Evolutionary conservation across 2,113 vertebrate genomes (phyloP).

Genomic region (Gallinago undulata): DNA sequence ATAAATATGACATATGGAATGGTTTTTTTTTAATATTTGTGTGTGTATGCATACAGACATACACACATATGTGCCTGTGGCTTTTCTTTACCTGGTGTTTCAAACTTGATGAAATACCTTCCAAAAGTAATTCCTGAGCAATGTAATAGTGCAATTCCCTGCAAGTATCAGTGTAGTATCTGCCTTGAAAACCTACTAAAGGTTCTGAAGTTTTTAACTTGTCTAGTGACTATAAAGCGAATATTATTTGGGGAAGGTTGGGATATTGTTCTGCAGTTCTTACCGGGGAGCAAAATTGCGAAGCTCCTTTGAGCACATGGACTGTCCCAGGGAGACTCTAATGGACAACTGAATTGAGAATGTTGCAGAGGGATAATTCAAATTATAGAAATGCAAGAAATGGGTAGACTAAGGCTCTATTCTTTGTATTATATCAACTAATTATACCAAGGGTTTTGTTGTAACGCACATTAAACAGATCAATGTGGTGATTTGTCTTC

Average conservation of each 20-base stretch:
- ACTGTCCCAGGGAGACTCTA: background rate
- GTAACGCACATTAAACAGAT: background rate
- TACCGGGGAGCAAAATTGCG: background rate
- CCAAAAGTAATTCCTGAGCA: background rate
- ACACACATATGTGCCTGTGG: accelerated
- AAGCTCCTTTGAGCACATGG: background rate
- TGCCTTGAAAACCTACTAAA: background rate
- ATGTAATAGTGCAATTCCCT: background rate
- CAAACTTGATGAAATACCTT: background rate
- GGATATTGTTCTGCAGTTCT: background rate
- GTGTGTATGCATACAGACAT: accelerated
- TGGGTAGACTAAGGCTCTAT: background rate
- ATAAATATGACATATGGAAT: background rate
- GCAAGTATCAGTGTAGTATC: background rate
- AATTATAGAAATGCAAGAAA: background rate
- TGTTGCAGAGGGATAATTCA: background rate
- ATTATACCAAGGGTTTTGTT: background rate
- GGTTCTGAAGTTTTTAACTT: background rate
- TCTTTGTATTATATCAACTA: background rate
- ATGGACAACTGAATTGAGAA: background rate
- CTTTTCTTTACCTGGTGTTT: background rate
- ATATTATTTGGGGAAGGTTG: background rate
- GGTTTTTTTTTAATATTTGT: background rate
- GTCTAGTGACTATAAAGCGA: background rate
- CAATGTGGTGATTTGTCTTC: background rate